phyloP scores from a whole-genome alignment of 2,797 vertebrate genomes.

The Chelon labrosus region DNA sequence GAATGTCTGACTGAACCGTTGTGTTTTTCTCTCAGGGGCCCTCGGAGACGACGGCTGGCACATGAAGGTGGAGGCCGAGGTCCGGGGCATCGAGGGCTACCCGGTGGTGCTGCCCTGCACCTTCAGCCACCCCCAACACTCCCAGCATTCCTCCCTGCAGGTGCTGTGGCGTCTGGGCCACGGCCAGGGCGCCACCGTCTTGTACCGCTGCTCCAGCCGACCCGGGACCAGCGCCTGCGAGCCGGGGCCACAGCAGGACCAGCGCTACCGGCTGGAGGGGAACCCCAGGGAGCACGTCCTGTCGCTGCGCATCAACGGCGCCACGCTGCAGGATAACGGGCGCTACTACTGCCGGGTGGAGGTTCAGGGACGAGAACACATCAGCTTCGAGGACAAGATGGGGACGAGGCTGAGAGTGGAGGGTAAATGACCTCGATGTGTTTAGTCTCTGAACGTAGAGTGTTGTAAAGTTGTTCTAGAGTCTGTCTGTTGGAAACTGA shows the following conservation, averaged over 20 bases:
- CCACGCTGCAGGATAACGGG: constrained; percentile 88
- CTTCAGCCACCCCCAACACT: constrained; percentile 93
- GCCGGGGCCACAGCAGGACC: constrained; percentile 85
- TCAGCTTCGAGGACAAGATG: constrained; percentile 91
- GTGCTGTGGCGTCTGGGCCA: constrained; percentile 91
- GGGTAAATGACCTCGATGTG: constrained; percentile 72
- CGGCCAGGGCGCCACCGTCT: constrained; percentile 78
- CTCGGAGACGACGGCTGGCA: constrained; percentile 88
- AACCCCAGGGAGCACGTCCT: constrained; percentile 92
- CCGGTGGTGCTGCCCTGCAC: constrained; percentile 90
- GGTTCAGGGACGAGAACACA: constrained; percentile 84
- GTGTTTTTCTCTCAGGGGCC: no score
- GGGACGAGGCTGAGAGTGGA: constrained; percentile 90
- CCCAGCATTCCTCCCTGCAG: constrained; percentile 87
- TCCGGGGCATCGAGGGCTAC: constrained; percentile 87
- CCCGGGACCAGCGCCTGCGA: constrained; percentile 83
- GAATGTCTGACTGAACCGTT: no score
- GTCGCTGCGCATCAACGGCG: constrained; percentile 89
- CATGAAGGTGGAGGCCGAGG: constrained; percentile 87
- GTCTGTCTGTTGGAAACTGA: no score
- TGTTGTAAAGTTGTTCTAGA: no score
- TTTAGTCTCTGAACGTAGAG: no score
- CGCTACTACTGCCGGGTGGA: constrained; percentile 94
- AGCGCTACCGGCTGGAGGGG: constrained; percentile 91
- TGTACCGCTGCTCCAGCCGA: constrained; percentile 88